Evolutionary conservation across 2,797 vertebrate species (phyloP), one percentile per base, ranked within the genome.

Genomic region (Macropus fuliginosus): DNA sequence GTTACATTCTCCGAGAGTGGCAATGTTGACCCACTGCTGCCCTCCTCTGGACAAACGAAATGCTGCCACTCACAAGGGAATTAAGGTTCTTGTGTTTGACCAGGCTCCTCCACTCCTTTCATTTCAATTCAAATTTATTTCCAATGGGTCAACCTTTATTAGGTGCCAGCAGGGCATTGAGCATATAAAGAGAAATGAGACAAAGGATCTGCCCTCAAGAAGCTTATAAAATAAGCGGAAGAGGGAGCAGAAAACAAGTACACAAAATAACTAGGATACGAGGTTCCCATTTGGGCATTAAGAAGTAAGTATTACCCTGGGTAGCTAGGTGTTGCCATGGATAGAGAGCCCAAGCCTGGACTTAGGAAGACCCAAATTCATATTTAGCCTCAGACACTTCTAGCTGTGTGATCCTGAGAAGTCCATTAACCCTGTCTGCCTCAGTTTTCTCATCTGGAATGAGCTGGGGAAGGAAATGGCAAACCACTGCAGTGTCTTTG

Each of bases 31-130:
- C 24, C 92, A 46, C 93, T 97, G 90, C 92, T 96, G 94, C 93
- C 96, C 95, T 16, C 98, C 97, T 95, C 93, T 96, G 97, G 95
- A 1, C 0, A 74, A 11, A 55, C 16, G 1, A 90, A 21, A 89
- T 6, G 94, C 54, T 92, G 93, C 46, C 54, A 54, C 0, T 12
- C 24, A 87, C 28, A 87, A 54, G 46, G 50, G 24, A 56, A 50
- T 21, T 52, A 2, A 3, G 16, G 66, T 40, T 21, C 66, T 24
- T 9, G 66, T 6, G 5, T 34, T n/a, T n/a, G 62, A 16, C 34
- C 14, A n/a, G 34, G 62, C 3, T 87, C 21, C 3, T 87, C 21
- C 40, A 87, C 12, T 50, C 40, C 74, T 50, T 50, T 24, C 40
- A 50, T 50, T 50, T 87, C 40, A 11, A 50, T 50, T 87, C 74